Evolutionary conservation across 2,888 invertebrate species (phyloP).

Genomic region (Eucera pruinosa): DNA sequence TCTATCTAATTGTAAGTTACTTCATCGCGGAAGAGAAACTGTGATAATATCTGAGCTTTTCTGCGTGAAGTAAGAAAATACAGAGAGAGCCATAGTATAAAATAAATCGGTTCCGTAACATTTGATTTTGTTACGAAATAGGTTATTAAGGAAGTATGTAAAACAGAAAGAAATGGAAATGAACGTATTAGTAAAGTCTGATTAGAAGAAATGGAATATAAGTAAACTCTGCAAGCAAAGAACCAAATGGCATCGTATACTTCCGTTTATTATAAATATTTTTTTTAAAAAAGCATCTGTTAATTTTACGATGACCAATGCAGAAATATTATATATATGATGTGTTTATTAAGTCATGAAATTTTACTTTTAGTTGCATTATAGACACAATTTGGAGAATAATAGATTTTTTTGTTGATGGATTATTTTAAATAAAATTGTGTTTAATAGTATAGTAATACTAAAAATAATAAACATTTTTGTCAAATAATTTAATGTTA

Average conservation of each 20-base stretch:
- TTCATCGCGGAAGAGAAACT: constrained; percentile 63
- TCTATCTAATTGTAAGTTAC: constrained; percentile 59
- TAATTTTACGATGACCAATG: neutral
- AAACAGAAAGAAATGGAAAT: neutral
- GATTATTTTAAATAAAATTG: too few species aligned
- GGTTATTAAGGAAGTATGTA: constrained; percentile 26
- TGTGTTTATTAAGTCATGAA: constrained; percentile 5
- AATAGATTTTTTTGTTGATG: neutral
- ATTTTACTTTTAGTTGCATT: neutral
- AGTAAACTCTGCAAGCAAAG: constrained; percentile 33
- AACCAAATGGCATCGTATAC: constrained; percentile 3
- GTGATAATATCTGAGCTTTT: constrained; percentile 65
- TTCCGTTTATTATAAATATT: constrained; percentile 2
- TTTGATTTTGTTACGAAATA: constrained; percentile 42
- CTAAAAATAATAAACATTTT: neutral
- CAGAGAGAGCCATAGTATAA: constrained; percentile 37
- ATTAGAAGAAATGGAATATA: constrained; percentile 39
- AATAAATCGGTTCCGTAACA: constrained; percentile 39
- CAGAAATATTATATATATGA: neutral
- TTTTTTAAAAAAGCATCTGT: too few species aligned
- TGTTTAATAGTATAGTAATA: too few species aligned
- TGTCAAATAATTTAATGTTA: neutral
- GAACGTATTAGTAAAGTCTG: constrained; percentile 20
- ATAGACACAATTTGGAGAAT: neutral
- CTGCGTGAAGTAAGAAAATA: constrained; percentile 37